Evolutionary conservation across 2,113 vertebrate species (phyloP).

Genomic region (Prionailurus bengalensis): DNA sequence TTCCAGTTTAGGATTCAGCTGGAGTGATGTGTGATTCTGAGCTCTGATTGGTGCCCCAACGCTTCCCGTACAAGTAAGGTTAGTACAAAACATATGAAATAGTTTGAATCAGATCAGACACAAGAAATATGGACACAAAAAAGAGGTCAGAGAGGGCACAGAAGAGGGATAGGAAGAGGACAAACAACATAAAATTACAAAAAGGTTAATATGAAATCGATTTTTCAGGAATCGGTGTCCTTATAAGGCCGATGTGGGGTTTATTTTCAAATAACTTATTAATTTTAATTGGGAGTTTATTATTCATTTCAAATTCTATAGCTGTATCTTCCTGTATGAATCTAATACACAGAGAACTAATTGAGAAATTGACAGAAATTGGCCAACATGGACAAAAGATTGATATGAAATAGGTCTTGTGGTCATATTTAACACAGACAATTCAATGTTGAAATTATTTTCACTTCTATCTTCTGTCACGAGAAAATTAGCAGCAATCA

Average conservation of each 20-base stretch:
- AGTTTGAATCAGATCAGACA: neutral
- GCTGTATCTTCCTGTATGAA: neutral
- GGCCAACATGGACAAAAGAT: neutral
- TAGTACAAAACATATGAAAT: neutral
- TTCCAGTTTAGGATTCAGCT: neutral
- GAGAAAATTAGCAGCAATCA: conserved; percentile 55
- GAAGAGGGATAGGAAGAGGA: neutral
- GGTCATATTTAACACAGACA: neutral
- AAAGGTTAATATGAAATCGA: neutral
- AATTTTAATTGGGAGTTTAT: neutral
- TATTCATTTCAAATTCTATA: conserved; percentile 32
- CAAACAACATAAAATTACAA: neutral
- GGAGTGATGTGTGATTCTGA: neutral
- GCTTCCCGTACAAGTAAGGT: neutral
- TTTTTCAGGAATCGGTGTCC: neutral
- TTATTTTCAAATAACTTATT: conserved; percentile 33
- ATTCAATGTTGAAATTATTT: conserved; percentile 37
- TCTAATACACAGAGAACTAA: conserved; percentile 6
- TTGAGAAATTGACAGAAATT: conserved; percentile 19
- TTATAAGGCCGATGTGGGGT: neutral
- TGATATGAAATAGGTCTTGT: neutral
- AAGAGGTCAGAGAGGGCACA: neutral
- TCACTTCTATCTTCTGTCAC: neutral
- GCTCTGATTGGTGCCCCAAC: neutral
- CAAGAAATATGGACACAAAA: neutral